Percentiles rank a stretch among this genome's conserved stretches.
These are phyloP conservation scores for Tetragonula clypearis DNA, from an alignment of 1,140 invertebrate species.

Conservation along the genomic window DNA sequence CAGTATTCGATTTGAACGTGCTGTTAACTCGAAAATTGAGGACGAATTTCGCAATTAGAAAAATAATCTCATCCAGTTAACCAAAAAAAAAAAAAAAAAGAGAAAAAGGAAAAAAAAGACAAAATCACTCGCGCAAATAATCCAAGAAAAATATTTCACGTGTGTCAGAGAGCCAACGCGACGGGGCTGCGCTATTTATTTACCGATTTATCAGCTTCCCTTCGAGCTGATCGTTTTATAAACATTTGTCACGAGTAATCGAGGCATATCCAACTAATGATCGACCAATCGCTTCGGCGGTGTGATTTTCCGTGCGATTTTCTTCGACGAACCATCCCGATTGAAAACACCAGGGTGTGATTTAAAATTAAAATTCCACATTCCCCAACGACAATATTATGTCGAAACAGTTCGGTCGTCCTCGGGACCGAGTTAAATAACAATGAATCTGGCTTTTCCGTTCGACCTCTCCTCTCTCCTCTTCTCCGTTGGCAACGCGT, in stretches of 20 bases:
- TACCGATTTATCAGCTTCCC: constrained; percentile 52
- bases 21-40: no score
- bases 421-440: background rate
- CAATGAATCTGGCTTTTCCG: background rate
- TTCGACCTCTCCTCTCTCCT: no score
- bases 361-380: constrained; percentile 14
- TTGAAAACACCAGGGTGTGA: constrained; percentile 6
- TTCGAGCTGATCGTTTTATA: constrained; percentile 57
- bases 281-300: constrained; percentile 51
- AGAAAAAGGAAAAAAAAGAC: background rate
- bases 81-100: background rate
- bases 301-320: constrained; percentile 11
- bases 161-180: background rate
- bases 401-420: background rate
- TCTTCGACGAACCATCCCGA: constrained; percentile 9
- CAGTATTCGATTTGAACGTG: background rate
- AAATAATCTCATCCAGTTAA: no score
- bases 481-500: background rate
- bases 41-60: background rate
- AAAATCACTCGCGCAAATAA: background rate
- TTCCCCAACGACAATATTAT: background rate
- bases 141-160: background rate
- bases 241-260: constrained; percentile 64
- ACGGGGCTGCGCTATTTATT: constrained; percentile 49
- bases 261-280: constrained; percentile 49